These are phyloP conservation scores for Cariama cristata DNA, from an alignment of 2,113 vertebrate species.

Conservation along the genomic window DNA sequence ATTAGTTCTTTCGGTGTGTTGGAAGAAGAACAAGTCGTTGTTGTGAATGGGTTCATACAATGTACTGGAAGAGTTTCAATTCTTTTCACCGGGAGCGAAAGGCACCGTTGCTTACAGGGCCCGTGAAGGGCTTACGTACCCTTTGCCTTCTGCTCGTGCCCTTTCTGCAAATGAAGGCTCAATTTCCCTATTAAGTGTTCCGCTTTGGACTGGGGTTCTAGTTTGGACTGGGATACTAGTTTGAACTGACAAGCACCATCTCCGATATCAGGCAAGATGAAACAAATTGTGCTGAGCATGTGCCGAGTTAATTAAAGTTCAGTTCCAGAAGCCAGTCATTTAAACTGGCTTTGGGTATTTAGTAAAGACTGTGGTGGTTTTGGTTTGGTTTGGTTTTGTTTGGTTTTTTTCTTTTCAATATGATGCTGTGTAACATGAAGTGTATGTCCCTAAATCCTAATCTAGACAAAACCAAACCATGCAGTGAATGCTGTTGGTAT, in stretches of 20 bases:
- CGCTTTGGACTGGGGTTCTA: not conserved
- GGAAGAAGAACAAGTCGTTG: not conserved
- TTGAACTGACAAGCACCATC: not conserved
- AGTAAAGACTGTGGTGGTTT: not conserved
- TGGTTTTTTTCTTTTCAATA: not conserved
- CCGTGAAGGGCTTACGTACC: rapidly evolving
- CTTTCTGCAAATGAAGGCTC: not conserved
- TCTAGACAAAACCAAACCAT: not conserved
- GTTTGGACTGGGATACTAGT: not conserved
- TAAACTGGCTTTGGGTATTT: not conserved
- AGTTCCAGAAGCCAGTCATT: not conserved
- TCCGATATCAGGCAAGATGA: not conserved
- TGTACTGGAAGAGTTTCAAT: not conserved
- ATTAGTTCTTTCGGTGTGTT: not conserved
- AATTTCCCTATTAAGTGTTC: not conserved
- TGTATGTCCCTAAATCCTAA: not conserved
- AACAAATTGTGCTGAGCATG: not conserved
- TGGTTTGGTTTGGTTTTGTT: not conserved
- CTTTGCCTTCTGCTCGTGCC: not conserved
- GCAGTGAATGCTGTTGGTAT: not conserved
- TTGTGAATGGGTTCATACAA: not conserved
- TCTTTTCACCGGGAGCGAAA: not conserved
- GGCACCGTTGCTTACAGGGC: rapidly evolving
- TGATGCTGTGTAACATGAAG: not conserved
- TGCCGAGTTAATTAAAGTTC: not conserved